Percentiles rank a stretch among this genome's conserved stretches.
Evolutionary conservation across 1,140 invertebrate species (phyloP).

Genomic region (Diorhabda carinulata): DNA sequence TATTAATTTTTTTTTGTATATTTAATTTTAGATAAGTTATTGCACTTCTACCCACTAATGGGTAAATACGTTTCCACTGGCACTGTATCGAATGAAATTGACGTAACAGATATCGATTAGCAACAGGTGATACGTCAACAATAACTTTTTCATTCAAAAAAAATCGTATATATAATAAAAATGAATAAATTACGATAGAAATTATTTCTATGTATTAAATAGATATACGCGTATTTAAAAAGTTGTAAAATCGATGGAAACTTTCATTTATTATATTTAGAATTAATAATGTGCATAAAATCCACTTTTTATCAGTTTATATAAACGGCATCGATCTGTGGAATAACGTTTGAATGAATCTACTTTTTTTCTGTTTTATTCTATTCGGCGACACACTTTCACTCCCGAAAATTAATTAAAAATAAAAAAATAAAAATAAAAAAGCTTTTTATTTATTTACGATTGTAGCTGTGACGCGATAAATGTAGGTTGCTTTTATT

Average conservation of each 20-base stretch:
- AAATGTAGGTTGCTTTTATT: background rate
- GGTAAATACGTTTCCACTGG: too few species aligned
- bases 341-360: background rate
- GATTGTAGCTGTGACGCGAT: background rate
- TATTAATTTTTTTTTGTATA: too few species aligned
- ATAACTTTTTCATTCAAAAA: background rate
- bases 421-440: background rate
- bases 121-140: background rate
- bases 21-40: too few species aligned
- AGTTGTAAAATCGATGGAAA: background rate
- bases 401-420: background rate
- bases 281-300: slow-evolving; percentile 1
- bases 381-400: slow-evolving; percentile 9
- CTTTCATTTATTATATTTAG: slow-evolving; percentile 1
- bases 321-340: slow-evolving; percentile 3
- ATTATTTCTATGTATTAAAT: background rate
- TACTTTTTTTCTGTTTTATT: slow-evolving; percentile 4
- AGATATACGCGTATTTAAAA: background rate
- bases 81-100: too few species aligned
- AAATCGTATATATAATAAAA: background rate
- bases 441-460: slow-evolving; percentile 6
- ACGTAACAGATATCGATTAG: too few species aligned
- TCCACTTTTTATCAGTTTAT: background rate
- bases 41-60: too few species aligned
- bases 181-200: background rate